Conservation (phyloP, 53 echinoderm and acorn worm species). For the Henricia sp. region DNA sequence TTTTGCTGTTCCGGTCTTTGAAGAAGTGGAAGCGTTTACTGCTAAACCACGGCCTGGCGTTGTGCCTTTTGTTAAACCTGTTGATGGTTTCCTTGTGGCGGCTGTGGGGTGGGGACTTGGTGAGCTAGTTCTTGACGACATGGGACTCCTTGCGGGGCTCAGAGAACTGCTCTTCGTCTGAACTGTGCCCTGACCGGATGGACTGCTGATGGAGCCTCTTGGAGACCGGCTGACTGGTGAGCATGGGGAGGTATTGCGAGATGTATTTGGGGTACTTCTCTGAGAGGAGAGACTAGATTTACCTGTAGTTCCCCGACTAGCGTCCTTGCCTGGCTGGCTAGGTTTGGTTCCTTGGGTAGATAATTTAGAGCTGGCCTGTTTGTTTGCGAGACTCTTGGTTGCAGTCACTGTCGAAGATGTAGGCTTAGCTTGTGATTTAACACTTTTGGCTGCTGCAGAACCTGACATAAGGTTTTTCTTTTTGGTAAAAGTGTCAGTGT, state of each 20-base stretch:
- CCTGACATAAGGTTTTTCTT: slow-evolving; percentile 40
- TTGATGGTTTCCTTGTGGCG: slow-evolving; percentile 32
- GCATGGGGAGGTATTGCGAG: slow-evolving; percentile 45
- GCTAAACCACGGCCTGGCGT: slow-evolving; percentile 28
- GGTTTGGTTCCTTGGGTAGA: slow-evolving; percentile 19
- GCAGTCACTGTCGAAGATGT: slow-evolving; percentile 26
- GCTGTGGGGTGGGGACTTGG: slow-evolving; percentile 52
- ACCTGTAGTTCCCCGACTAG: neutral
- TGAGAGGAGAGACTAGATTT: slow-evolving; percentile 33
- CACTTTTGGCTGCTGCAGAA: slow-evolving; percentile 61
- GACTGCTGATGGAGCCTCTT: slow-evolving; percentile 41
- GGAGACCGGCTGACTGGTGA: slow-evolving; percentile 46
- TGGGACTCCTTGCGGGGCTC: slow-evolving; percentile 35
- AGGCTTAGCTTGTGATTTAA: slow-evolving; percentile 73
- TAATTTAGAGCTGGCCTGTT: slow-evolving; percentile 25
- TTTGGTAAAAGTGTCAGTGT: slow-evolving; percentile 54
- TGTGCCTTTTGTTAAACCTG: slow-evolving; percentile 7
- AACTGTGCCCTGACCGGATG: slow-evolving; percentile 12
- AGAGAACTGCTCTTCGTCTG: slow-evolving; percentile 27
- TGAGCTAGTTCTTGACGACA: slow-evolving; percentile 52
- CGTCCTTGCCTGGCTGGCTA: slow-evolving; percentile 25
- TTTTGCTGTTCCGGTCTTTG: slow-evolving; percentile 13
- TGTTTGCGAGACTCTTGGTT: slow-evolving; percentile 62
- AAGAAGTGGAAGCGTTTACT: slow-evolving; percentile 13
- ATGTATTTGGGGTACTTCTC: slow-evolving; percentile 31